These are phyloP conservation scores for Catonia carolina DNA, from an alignment of 2,888 invertebrate genomes.

Conservation along the genomic window DNA sequence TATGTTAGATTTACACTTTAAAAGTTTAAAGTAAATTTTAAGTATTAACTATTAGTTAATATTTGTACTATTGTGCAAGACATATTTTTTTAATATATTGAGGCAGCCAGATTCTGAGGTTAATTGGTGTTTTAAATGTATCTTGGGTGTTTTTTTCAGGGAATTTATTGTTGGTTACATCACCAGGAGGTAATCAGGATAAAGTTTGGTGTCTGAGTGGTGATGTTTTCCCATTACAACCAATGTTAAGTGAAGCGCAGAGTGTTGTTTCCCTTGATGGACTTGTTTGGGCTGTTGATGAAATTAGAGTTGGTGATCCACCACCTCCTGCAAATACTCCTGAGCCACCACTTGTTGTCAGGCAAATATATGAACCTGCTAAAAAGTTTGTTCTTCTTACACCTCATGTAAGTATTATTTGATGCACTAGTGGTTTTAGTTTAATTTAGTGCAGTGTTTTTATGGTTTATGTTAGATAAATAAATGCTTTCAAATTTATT, in stretches of 20 bases:
- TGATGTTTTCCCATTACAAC: conserved; percentile 63
- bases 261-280: conserved; percentile 74
- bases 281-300: conserved; percentile 79
- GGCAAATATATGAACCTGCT: conserved; percentile 60
- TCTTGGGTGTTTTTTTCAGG: conserved; percentile 49
- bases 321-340: conserved; percentile 29
- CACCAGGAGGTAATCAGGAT: conserved; percentile 65
- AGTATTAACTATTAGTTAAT: no score
- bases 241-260: conserved; percentile 63
- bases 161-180: conserved; percentile 59
- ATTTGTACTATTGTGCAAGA: no score
- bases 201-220: conserved; percentile 69
- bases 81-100: no score
- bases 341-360: conserved; percentile 60
- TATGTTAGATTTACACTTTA: no score
- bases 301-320: conserved; percentile 40
- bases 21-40: no score
- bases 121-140: no score
- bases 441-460: no score
- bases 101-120: no score
- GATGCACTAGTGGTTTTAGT: no score
- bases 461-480: no score
- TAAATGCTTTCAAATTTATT: no score
- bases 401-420: conserved; percentile 59
- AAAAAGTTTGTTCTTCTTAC: conserved; percentile 75